Conservation (phyloP, 1,140 invertebrate genomes). For the Meloidogyne floridensis region DNA sequence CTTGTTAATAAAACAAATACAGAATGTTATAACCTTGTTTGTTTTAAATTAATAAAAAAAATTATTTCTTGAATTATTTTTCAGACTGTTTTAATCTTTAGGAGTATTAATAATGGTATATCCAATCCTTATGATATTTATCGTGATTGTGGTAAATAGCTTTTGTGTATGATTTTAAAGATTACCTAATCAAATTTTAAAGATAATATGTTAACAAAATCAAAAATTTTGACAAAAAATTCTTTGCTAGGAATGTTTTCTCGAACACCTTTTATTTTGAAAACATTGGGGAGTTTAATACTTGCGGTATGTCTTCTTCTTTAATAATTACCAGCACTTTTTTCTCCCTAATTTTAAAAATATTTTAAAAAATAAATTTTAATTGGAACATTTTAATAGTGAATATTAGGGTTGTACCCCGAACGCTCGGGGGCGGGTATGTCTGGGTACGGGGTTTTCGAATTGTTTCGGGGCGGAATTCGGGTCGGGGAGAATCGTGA, state of each 20-base stretch:
- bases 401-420: too few relatives aligned
- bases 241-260: neutral
- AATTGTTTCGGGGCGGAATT: too few relatives aligned
- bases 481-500: too few relatives aligned
- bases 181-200: neutral
- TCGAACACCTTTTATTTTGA: neutral
- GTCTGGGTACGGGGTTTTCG: too few relatives aligned
- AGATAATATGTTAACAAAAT: neutral
- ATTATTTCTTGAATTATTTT: neutral
- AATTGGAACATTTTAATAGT: neutral
- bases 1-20: too few relatives aligned
- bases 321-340: too few relatives aligned
- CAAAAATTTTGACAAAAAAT: constrained; percentile 6
- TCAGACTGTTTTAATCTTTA: constrained; percentile 5
- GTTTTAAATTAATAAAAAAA: too few relatives aligned
- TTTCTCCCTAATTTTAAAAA: too few relatives aligned
- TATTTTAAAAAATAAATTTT: too few relatives aligned
- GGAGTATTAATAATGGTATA: constrained; percentile 45
- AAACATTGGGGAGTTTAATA: constrained; percentile 3
- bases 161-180: neutral
- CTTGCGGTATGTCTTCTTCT: too few relatives aligned
- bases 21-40: too few relatives aligned
- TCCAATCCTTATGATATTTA: constrained; percentile 26
- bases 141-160: constrained; percentile 15
- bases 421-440: too few relatives aligned